Evolutionary conservation across 23 tunicate species (phyloP).

Genomic region (Styela plicata): DNA sequence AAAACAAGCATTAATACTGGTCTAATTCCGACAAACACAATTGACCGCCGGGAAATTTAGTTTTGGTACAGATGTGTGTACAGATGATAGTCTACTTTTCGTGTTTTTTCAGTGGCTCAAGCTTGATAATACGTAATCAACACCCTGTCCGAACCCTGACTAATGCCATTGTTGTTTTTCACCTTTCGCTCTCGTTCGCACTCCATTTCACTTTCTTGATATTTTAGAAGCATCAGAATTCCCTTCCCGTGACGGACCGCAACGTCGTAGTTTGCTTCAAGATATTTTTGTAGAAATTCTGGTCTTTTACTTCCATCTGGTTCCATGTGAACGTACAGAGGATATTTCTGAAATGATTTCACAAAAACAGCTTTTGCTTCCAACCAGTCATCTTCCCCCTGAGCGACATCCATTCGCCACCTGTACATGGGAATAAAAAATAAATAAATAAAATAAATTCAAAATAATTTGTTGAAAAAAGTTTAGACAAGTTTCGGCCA

Average conservation of each 20-base stretch:
- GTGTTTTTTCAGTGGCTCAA: no score
- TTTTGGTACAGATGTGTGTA: no score
- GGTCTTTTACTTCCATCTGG: constrained; percentile 54
- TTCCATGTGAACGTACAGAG: constrained; percentile 76
- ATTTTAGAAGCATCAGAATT: constrained; percentile 49
- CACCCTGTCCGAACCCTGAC: background rate
- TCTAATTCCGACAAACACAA: no score
- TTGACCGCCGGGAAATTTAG: no score
- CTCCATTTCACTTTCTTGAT: constrained; percentile 2
- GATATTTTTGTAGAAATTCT: constrained; percentile 61
- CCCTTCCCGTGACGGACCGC: constrained; percentile 70
- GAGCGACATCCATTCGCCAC: background rate
- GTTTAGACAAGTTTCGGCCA: no score
- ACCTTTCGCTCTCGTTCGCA: background rate
- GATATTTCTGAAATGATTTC: constrained; percentile 53
- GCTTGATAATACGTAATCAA: no score
- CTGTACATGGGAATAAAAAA: no score
- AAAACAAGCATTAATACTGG: no score
- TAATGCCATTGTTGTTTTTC: background rate
- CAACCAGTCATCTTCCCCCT: constrained; percentile 34
- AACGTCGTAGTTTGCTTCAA: constrained; percentile 82
- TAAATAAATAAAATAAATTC: no score
- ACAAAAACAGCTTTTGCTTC: constrained; percentile 52
- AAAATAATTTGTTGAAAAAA: no score
- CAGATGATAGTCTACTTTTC: no score